phyloP scores from a whole-genome alignment of 2,797 vertebrate species.

The Clarias laeviceps region DNA sequence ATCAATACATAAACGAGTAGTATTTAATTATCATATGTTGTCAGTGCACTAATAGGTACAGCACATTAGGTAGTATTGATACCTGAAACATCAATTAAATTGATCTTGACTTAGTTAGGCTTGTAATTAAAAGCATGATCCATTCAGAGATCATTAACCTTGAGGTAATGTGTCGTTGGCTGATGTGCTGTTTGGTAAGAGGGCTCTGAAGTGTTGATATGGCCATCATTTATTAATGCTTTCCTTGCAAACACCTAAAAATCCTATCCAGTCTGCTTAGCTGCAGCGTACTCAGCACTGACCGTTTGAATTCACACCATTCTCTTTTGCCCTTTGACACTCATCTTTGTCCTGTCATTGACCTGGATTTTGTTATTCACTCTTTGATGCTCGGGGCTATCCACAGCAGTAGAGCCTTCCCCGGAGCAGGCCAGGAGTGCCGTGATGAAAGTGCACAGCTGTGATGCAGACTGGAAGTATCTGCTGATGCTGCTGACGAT shows the following conservation, averaged over 20 bases:
- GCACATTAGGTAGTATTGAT: conserved; percentile 44
- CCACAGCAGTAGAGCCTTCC: conserved; percentile 3
- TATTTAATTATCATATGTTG: conserved; percentile 39
- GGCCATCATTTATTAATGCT: conserved; percentile 19
- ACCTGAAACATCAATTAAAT: conserved; percentile 30
- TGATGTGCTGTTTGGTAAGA: not conserved
- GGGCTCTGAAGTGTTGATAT: conserved; percentile 5
- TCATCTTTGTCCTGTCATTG: conserved; percentile 29
- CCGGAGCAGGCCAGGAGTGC: conserved; percentile 9
- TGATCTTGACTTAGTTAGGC: conserved; percentile 32
- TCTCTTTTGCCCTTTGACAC: conserved; percentile 51
- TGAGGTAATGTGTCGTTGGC: conserved; percentile 39
- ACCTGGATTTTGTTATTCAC: conserved; percentile 30
- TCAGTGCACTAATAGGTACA: conserved; percentile 26
- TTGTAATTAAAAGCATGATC: conserved; percentile 42
- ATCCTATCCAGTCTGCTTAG: not conserved
- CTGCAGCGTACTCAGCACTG: conserved; percentile 28
- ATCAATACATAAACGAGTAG: conserved; percentile 33
- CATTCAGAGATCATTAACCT: conserved; percentile 34
- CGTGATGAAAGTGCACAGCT: conserved; percentile 29
- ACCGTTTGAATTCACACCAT: conserved; percentile 28
- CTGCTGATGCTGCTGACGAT: not conserved
- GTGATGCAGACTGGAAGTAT: conserved; percentile 10
- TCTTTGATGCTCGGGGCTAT: not conserved
- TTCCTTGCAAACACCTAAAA: not conserved